A percentile compares a stretch with the other conserved stretches of the same genome.
Conservation (phyloP, 2,797 vertebrate species). For the Morus bassanus region DNA sequence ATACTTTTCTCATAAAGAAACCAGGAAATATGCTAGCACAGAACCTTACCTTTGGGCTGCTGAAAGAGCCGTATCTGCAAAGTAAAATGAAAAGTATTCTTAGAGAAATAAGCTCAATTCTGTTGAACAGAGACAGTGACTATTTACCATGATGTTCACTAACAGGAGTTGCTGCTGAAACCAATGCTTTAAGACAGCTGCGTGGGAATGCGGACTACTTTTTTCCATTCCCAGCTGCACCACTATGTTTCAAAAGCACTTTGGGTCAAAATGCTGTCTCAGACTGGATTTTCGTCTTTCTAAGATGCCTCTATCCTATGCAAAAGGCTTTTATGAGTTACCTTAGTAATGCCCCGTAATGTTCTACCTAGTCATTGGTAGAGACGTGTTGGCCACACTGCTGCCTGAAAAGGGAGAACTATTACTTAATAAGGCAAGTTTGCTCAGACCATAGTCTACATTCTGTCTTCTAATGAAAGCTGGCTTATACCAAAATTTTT, state of each 20-base stretch:
- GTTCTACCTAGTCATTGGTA: neutral
- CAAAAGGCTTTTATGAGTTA: neutral
- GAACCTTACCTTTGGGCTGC: neutral
- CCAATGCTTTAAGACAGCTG: neutral
- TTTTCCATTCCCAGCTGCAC: neutral
- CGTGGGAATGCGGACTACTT: neutral
- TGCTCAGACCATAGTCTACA: neutral
- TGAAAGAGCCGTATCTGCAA: neutral
- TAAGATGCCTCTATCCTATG: neutral
- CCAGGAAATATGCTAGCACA: neutral
- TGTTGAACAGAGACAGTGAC: neutral
- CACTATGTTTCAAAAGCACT: neutral
- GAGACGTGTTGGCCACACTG: neutral
- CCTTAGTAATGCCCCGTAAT: neutral
- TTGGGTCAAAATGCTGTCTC: neutral
- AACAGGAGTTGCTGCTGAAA: neutral
- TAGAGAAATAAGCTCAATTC: neutral
- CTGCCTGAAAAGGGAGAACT: neutral
- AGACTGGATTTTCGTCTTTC: neutral
- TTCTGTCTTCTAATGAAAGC: neutral
- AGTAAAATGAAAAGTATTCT: neutral
- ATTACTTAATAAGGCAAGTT: neutral
- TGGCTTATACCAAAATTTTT: neutral
- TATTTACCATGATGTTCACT: neutral
- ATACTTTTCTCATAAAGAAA: neutral